Percentiles rank a stretch among this genome's conserved stretches.
These are phyloP conservation scores for Drosophila ohnishii DNA, from an alignment of 1,140 invertebrate species.

Conservation along the genomic window DNA sequence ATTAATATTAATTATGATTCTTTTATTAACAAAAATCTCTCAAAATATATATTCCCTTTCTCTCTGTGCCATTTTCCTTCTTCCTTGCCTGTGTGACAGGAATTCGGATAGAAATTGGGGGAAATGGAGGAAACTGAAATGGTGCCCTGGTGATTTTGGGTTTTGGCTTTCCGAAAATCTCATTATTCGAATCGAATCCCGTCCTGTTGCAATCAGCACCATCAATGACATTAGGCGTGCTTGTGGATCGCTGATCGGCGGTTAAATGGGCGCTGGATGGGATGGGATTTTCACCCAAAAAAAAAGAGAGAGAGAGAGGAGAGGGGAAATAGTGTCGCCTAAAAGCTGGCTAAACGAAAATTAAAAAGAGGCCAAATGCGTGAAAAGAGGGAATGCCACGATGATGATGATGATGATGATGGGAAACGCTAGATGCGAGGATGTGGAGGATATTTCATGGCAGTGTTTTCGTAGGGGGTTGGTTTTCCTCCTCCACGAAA, in stretches of 20 bases:
- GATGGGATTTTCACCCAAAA: not conserved
- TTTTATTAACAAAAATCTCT: not conserved
- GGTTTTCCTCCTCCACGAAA: not conserved
- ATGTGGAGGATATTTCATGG: not conserved
- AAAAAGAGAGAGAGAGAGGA: too few relatives aligned
- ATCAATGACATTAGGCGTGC: conserved; percentile 44
- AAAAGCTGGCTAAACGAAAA: conserved; percentile 44
- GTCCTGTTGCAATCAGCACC: conserved; percentile 43
- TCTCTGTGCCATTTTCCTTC: not conserved
- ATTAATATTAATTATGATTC: not conserved
- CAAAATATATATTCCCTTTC: not conserved
- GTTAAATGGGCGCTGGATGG: conserved; percentile 11
- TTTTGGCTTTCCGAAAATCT: conserved; percentile 41
- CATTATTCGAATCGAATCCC: conserved; percentile 53
- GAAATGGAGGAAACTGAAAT: conserved; percentile 13
- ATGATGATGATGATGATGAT: conserved; percentile 2
- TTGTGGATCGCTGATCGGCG: conserved; percentile 47
- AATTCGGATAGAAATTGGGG: not conserved
- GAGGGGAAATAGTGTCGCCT: conserved; percentile 1
- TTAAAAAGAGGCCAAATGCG: conserved; percentile 39
- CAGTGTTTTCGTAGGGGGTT: not conserved
- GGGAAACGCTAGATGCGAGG: not conserved
- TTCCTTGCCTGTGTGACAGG: not conserved
- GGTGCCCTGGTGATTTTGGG: conserved; percentile 35
- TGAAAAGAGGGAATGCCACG: conserved; percentile 8